A percentile compares a stretch with the other conserved stretches of the same genome.
These are phyloP conservation scores for Anthoscopus minutus DNA, from an alignment of 2,113 vertebrate species.

Conservation along the genomic window DNA sequence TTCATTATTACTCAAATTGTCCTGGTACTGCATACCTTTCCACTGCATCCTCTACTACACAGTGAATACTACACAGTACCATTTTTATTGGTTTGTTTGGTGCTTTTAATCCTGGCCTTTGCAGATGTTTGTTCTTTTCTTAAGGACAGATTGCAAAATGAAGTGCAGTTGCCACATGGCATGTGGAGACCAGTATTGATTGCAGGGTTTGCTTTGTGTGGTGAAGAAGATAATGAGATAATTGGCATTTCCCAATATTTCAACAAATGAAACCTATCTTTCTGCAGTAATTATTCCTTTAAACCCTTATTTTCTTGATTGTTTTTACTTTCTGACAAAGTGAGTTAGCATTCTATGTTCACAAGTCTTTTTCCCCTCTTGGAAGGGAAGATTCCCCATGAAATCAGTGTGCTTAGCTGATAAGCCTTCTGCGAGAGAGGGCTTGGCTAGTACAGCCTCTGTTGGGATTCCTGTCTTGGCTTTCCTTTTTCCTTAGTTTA, in stretches of 20 bases:
- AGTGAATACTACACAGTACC: background rate
- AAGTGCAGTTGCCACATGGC: conserved; percentile 2
- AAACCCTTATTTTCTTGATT: background rate
- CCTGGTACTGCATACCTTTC: background rate
- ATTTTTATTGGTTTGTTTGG: background rate
- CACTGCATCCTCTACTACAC: background rate
- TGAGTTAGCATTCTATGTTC: background rate
- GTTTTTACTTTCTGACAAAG: background rate
- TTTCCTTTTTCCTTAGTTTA: background rate
- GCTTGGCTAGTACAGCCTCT: background rate
- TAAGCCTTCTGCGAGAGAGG: background rate
- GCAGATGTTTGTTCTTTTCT: conserved; percentile 27
- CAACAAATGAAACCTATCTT: background rate
- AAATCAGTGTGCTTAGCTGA: background rate
- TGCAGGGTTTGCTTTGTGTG: background rate
- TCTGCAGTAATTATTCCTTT: background rate
- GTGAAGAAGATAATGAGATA: background rate
- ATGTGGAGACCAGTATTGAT: background rate
- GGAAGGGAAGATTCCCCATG: background rate
- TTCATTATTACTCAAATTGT: background rate
- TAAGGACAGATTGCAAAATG: conserved; percentile 42
- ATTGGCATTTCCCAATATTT: conserved; percentile 14
- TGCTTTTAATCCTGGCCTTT: background rate
- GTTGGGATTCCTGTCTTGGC: background rate
- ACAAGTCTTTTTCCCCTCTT: background rate